Percentiles rank a stretch among this genome's conserved stretches.
Evolutionary conservation across 2,797 vertebrate species (phyloP).

Genomic region (Dermochelys coriacea): DNA sequence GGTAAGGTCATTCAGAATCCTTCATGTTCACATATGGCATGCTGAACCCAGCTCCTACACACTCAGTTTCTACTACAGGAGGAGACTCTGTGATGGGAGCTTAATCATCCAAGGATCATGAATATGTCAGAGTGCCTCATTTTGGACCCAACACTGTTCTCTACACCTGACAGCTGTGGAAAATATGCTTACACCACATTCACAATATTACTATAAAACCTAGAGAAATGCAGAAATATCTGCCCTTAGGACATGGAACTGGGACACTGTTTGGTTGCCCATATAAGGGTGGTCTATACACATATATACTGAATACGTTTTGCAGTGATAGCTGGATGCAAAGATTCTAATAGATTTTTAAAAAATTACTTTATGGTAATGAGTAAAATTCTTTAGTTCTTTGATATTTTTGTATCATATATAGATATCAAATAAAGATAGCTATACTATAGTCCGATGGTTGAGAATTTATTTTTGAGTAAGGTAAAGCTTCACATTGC

Average conservation of each 20-base stretch:
- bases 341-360: background rate
- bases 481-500: slow-evolving; percentile 12
- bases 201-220: fast-evolving
- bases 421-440: background rate
- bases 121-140: background rate
- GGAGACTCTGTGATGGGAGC: fast-evolving
- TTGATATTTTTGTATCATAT: background rate
- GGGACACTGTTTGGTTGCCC: background rate
- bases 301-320: background rate
- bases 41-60: background rate
- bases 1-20: background rate
- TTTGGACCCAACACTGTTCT: background rate
- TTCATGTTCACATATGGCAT: background rate
- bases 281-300: background rate
- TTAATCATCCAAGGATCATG: background rate
- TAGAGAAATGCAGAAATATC: background rate
- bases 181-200: background rate
- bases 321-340: background rate
- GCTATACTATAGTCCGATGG: background rate
- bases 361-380: background rate
- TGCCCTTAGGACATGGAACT: background rate
- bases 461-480: slow-evolving; percentile 24
- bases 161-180: fast-evolving
- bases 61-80: background rate
- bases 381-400: background rate